Evolutionary conservation across 2,797 vertebrate species (phyloP).

Genomic region (Myotis daubentonii): DNA sequence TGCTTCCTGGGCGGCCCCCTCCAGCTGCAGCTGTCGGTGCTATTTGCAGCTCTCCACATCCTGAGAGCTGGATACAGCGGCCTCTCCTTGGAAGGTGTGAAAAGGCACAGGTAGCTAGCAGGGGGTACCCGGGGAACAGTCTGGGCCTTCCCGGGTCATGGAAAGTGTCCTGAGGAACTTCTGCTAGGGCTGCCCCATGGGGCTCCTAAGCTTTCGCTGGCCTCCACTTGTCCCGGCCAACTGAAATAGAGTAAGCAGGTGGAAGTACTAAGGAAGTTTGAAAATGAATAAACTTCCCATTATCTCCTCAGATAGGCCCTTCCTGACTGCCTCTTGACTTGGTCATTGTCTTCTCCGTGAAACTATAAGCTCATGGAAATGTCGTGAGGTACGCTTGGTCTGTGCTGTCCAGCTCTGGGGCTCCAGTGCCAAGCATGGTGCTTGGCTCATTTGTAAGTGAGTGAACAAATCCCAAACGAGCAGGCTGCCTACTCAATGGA

Average conservation of each 20-base stretch:
- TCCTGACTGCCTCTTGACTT: not conserved
- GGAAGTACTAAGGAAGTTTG: not conserved
- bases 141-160: not conserved
- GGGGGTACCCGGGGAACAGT: not conserved
- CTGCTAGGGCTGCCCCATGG: not conserved
- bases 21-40: slow-evolving; percentile 53
- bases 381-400: not conserved
- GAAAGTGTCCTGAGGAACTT: not conserved
- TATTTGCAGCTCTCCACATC: slow-evolving; percentile 68
- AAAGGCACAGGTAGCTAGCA: not conserved
- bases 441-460: not conserved
- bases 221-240: not conserved
- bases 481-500: not conserved
- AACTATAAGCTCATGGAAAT: not conserved
- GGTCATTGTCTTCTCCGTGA: not conserved
- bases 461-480: not conserved
- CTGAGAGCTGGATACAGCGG: slow-evolving; percentile 50
- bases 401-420: not conserved
- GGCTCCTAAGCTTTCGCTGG: not conserved
- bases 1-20: slow-evolving; percentile 47
- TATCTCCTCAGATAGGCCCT: not conserved
- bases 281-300: not conserved
- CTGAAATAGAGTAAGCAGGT: not conserved
- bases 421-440: not conserved
- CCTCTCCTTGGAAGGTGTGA: slow-evolving; percentile 35